Percentiles rank a stretch among this genome's conserved stretches.
phyloP scores from a whole-genome alignment of 2,888 invertebrate species.

The Dryococelus australis region DNA sequence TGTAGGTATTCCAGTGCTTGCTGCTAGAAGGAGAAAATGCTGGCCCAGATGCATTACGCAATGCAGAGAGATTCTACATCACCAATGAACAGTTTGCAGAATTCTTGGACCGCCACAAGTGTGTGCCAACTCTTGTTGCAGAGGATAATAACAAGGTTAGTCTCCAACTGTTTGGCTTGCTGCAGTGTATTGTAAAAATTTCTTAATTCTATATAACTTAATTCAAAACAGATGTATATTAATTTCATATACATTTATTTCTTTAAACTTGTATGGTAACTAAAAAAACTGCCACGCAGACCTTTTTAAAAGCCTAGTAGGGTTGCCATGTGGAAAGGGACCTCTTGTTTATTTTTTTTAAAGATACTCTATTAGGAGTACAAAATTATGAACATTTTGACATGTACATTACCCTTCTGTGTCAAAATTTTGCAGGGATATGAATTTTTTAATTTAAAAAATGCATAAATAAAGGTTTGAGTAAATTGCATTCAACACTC shows the following conservation, averaged over 20 bases:
- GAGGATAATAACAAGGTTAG: constrained; percentile 58
- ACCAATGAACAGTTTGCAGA: constrained; percentile 57
- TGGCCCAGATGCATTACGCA: constrained; percentile 58
- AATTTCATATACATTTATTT: background rate
- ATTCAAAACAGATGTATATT: background rate
- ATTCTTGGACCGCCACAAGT: constrained; percentile 59
- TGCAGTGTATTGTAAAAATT: background rate
- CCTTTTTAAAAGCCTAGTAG: too few relatives aligned
- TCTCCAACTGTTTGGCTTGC: background rate
- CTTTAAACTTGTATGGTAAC: too few relatives aligned
- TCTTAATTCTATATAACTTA: background rate
- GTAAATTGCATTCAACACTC: too few relatives aligned
- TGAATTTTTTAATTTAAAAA: too few relatives aligned
- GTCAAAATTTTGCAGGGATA: too few relatives aligned
- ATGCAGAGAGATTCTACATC: constrained; percentile 60
- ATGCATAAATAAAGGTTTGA: too few relatives aligned
- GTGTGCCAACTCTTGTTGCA: constrained; percentile 58
- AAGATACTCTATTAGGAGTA: too few relatives aligned
- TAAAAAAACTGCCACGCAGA: too few relatives aligned
- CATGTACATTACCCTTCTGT: too few relatives aligned
- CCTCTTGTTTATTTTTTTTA: too few relatives aligned
- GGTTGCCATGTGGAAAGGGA: too few relatives aligned
- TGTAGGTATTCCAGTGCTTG: constrained; percentile 62
- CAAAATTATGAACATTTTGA: too few relatives aligned
- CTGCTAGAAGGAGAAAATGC: constrained; percentile 62